These are phyloP conservation scores for Bubo blakistoni DNA, from an alignment of 2,113 vertebrate genomes.

Conservation along the genomic window DNA sequence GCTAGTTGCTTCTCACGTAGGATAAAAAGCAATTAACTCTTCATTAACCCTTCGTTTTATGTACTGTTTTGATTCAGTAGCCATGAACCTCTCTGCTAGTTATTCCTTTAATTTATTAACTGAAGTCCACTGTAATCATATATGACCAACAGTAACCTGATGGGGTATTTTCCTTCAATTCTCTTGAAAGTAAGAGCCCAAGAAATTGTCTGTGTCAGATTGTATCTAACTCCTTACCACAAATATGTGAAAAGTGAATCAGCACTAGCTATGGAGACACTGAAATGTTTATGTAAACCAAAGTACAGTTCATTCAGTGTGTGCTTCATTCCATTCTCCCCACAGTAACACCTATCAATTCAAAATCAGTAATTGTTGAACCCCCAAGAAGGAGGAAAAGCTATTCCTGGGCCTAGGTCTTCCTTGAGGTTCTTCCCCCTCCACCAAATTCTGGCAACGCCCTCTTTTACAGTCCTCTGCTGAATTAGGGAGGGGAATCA, in stretches of 20 bases:
- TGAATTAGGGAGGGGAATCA: neutral
- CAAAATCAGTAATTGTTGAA: neutral
- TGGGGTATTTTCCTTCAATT: neutral
- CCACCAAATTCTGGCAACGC: neutral
- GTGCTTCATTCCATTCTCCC: neutral
- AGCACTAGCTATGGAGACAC: neutral
- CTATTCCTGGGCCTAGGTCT: neutral
- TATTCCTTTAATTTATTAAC: neutral
- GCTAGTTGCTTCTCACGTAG: neutral
- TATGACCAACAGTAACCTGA: neutral
- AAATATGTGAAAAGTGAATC: neutral
- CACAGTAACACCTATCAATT: neutral
- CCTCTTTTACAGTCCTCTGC: neutral
- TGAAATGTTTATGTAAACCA: neutral
- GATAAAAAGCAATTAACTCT: constrained; percentile 30
- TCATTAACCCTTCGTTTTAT: constrained; percentile 32
- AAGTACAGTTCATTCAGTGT: rapidly evolving
- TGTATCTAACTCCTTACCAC: neutral
- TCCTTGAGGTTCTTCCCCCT: neutral
- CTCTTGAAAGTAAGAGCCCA: neutral
- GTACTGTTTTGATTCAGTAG: neutral
- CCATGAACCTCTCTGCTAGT: neutral
- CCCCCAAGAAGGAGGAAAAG: neutral
- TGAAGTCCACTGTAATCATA: neutral
- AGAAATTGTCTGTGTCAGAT: neutral